These are phyloP conservation scores for Drosophila austrosaltans DNA, from an alignment of 2,888 invertebrate genomes.

Conservation along the genomic window DNA sequence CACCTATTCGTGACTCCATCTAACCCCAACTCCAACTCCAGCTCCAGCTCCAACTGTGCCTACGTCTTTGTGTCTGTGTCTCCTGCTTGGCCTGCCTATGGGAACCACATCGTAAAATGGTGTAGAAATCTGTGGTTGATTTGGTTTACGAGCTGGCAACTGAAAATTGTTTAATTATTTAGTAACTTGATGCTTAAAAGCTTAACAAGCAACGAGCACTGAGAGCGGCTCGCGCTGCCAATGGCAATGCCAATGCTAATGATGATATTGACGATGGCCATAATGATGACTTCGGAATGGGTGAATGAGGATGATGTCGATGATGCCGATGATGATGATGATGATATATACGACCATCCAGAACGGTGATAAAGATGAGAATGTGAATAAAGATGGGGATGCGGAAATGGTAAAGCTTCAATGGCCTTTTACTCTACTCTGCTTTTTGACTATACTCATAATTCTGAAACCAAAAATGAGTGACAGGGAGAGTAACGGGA, in stretches of 20 bases:
- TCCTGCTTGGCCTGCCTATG: not conserved
- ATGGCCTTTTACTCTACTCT: not conserved
- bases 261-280: constrained; percentile 39
- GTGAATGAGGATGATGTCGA: not conserved
- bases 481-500: constrained; percentile 10
- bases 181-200: constrained; percentile 64
- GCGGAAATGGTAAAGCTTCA: not conserved
- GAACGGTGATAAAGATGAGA: not conserved
- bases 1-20: not conserved
- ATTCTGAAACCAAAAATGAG: constrained; percentile 64
- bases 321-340: not conserved
- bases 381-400: not conserved
- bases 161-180: constrained; percentile 70
- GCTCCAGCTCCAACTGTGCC: not conserved
- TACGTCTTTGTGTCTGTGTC: no score
- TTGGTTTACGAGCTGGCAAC: constrained; percentile 52
- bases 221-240: constrained; percentile 22
- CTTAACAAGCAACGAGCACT: constrained; percentile 54
- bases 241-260: constrained; percentile 40
- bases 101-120: constrained; percentile 16
- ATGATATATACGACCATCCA: not conserved
- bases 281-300: constrained; percentile 22
- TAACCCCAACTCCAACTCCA: no score
- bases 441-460: constrained; percentile 44
- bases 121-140: constrained; percentile 46